Evolutionary conservation across 1,140 invertebrate species (phyloP).

Genomic region (Phthorimaea operculella): DNA sequence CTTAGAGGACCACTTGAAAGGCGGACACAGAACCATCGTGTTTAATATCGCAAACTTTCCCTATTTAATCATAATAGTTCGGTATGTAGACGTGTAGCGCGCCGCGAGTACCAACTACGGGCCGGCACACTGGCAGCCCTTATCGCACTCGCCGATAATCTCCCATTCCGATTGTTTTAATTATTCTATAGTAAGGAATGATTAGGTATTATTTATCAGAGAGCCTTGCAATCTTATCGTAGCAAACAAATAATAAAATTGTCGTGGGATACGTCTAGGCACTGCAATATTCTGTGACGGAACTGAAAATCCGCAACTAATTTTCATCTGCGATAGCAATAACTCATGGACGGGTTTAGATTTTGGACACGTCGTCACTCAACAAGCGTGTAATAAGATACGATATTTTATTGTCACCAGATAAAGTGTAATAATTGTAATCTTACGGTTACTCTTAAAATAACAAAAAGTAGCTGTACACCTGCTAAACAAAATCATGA

Average conservation of each 20-base stretch:
- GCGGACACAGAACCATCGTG: constrained; percentile 59
- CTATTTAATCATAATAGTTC: not conserved
- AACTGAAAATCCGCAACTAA: too few relatives aligned
- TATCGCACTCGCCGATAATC: constrained; percentile 58
- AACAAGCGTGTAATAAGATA: too few relatives aligned
- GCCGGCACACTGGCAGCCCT: constrained; percentile 38
- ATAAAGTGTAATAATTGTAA: too few relatives aligned
- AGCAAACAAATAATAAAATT: constrained; percentile 23
- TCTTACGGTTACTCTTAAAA: too few relatives aligned
- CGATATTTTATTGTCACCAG: too few relatives aligned
- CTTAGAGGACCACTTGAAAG: constrained; percentile 50
- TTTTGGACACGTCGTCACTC: too few relatives aligned
- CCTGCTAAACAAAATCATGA: too few relatives aligned
- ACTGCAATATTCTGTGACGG: too few relatives aligned
- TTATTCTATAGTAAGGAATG: constrained; percentile 56
- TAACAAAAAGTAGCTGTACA: too few relatives aligned
- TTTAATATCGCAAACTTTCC: not conserved
- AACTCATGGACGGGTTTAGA: too few relatives aligned
- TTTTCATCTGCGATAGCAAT: too few relatives aligned
- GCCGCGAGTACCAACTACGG: constrained; percentile 33
- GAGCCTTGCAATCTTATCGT: constrained; percentile 59
- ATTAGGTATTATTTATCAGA: constrained; percentile 50
- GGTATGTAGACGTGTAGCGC: constrained; percentile 7
- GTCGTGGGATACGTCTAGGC: too few relatives aligned
- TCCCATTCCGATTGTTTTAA: constrained; percentile 62